Base-by-base conservation (phyloP, 2,113 vertebrate genomes). In the Bos indicus region DNA sequence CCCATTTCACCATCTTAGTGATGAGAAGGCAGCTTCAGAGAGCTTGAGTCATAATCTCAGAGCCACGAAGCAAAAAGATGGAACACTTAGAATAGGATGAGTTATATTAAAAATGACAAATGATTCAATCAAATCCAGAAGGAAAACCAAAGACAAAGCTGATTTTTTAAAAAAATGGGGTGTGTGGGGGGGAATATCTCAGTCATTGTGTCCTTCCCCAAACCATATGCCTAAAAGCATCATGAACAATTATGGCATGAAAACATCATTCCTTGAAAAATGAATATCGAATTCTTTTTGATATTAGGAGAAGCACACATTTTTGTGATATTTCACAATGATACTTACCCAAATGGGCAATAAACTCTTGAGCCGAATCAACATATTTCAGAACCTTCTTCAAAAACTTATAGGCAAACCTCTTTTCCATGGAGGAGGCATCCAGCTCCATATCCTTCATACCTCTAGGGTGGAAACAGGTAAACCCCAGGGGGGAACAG, bases 351-450 rank as follows among this genome's bases (percentile, higher is more conserved):
- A 99, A 98, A 98, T 99, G 99, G 43, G 99, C 98, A 97, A 99
- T 99, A 98, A 99, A 99, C 97, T 99, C 99, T 98, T 99, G 99
- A 95, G 99, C 99, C 23, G 99, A 99, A 98, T 99, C 99, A 71
- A 99, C 99, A 7, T 99, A 99, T 97, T 99, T 99, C 93, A 99
- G 99, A 96, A 99, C 99, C 98, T 99, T 99, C 99, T 99, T 99
- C 97, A 99, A 98, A 98, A 99, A 99, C 97, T 99, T 99, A 98
- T 99, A 99, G 88, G 99, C 99, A 98, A 99, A 99, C 91, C 99
- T 99, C 99, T 99, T 99, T 96, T 99, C 99, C 99, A 99, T 99
- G 59, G 99, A 99, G 30, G 99, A 99, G 8, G 99, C 99, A 98
- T 99, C 99, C 97, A 99, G 98, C 28, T 99, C 99, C 97, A 99